Base-by-base conservation (phyloP, 1,140 invertebrate genomes). In the Limonius californicus region DNA sequence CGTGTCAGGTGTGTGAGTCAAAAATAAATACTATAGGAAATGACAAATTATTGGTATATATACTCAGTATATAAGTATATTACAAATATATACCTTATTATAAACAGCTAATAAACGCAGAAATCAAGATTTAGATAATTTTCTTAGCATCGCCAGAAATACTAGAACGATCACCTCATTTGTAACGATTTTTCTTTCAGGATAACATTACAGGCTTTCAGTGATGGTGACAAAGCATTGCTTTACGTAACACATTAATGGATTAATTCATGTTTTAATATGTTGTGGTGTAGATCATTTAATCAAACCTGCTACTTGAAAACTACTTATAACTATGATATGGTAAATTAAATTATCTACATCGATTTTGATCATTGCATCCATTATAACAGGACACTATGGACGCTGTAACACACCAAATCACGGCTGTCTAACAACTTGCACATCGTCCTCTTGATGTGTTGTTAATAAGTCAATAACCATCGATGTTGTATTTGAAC, bases 271-370 rank as follows among this genome's bases (percentile, higher is more conserved):
- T 45, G 42, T 45, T 45, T 27, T 27, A 27, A 27, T 27, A 27
- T 27, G 23, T 27, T 27, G 3, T 27, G 23, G 9, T 27, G 23
- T 35, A 57, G n/a, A 57, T 35, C 27, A 27, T 32, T 57, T 35
- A 27, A 57, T 16, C 16, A 16, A 32, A 32, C 21, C 3, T n/a
- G n/a, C n/a, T n/a, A 9, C 9, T 55, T 54, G 42, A 14, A 32
- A 59, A 15, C 39, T 59, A 42, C 20, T 57, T 39, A 63, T n/a
- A n/a, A 32, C 59, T 60, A 53, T 27, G 12, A 57, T 8, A 35
- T 35, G n/a, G 8, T 35, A n/a, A 45, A 45, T 45, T 45, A 18
- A 45, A 45, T 45, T n/a, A 18, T 45, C 16, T 18, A 45, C 42
- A 15, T 45, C 9, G 23, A 27, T 9, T 27, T 27, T 27, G 9